Evolutionary conservation across 1,140 invertebrate genomes (phyloP).

Genomic region (Mizuhopecten yessoensis): DNA sequence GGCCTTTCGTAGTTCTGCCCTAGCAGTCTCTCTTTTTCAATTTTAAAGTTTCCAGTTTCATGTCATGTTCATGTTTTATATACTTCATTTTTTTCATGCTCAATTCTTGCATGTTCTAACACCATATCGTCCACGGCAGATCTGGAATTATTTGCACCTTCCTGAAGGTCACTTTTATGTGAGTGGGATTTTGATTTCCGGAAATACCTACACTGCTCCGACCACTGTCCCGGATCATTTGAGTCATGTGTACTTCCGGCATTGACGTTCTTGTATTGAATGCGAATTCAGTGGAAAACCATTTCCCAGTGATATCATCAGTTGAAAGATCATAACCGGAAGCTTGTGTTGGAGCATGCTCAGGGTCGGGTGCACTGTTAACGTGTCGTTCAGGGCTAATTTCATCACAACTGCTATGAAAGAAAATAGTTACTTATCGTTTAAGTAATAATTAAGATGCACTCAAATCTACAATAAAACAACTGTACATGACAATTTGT

Average conservation of each 20-base stretch:
- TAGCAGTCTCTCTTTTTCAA: slow-evolving; percentile 45
- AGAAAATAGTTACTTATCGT: no score
- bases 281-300: not conserved
- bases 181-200: not conserved
- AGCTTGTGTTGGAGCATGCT: not conserved
- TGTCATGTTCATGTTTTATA: slow-evolving; percentile 45
- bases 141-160: no score
- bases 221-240: not conserved
- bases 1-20: slow-evolving; percentile 46
- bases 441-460: no score
- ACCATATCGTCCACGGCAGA: not conserved
- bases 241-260: not conserved
- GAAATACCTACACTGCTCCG: not conserved
- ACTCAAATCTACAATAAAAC: no score
- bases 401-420: not conserved
- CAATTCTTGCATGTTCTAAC: slow-evolving; percentile 44
- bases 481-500: no score
- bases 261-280: not conserved
- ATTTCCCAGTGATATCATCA: not conserved
- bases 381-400: not conserved
- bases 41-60: slow-evolving; percentile 46
- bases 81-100: slow-evolving; percentile 51
- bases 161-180: not conserved
- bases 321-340: not conserved
- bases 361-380: not conserved